Conservation (phyloP, 2,113 vertebrate species). For the Formicarius rufipectus region DNA sequence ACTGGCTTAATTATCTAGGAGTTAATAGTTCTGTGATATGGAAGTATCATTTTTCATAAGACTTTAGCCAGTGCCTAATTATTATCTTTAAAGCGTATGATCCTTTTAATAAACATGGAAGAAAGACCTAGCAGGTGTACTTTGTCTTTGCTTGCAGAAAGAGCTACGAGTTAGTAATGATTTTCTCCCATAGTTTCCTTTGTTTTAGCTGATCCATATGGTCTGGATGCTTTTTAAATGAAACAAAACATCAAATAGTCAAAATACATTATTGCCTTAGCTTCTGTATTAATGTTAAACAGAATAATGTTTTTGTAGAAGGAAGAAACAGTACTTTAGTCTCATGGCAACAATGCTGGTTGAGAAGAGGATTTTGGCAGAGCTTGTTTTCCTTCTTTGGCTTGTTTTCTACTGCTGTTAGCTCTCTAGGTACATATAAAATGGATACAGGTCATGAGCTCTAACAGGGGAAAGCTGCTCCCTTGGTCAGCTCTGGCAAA, state of each 20-base stretch:
- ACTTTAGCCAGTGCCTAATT: neutral
- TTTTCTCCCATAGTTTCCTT: neutral
- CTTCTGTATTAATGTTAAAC: neutral
- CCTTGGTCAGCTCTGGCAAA: neutral
- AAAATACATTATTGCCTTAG: neutral
- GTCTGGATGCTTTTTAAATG: neutral
- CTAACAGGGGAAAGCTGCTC: neutral
- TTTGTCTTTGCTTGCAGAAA: neutral
- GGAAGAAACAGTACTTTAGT: neutral
- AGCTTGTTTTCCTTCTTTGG: rapidly evolving
- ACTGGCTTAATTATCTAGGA: neutral
- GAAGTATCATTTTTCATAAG: neutral
- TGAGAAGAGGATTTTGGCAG: neutral
- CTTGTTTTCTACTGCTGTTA: neutral
- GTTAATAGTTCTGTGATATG: neutral
- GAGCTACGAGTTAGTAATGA: neutral
- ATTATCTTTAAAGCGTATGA: neutral
- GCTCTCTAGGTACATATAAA: neutral
- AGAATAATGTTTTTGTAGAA: neutral
- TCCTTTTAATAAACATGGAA: neutral
- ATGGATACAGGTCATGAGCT: neutral
- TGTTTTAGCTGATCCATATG: neutral
- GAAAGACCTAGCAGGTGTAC: neutral
- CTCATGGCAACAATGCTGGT: neutral
- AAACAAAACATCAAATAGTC: neutral